These are phyloP conservation scores for Trematomus loennbergii DNA, from an alignment of 2,113 vertebrate species.

Conservation along the genomic window DNA sequence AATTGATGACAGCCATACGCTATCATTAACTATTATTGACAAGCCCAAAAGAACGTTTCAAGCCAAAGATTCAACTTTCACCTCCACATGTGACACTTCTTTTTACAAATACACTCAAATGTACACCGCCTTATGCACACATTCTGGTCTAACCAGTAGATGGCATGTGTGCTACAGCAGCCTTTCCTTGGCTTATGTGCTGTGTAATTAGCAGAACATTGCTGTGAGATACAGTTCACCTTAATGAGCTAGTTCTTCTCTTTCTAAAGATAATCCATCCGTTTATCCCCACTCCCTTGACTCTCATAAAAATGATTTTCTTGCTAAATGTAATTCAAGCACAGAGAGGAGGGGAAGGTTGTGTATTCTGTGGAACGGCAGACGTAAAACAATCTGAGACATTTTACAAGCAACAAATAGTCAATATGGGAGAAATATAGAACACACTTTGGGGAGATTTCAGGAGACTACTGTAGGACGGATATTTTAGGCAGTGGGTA, in stretches of 20 bases:
- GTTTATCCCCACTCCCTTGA: slow-evolving; percentile 82
- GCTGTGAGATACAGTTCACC: slow-evolving; percentile 78
- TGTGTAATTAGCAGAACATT: slow-evolving; percentile 79
- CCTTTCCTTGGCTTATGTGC: slow-evolving; percentile 59
- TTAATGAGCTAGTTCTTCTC: slow-evolving; percentile 81
- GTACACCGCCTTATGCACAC: background rate
- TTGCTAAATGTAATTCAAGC: slow-evolving; percentile 77
- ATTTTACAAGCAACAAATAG: slow-evolving; percentile 60
- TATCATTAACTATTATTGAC: background rate
- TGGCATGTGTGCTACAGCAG: slow-evolving; percentile 49
- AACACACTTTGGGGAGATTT: slow-evolving; percentile 44
- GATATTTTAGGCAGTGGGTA: slow-evolving; percentile 47
- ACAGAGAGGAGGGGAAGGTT: slow-evolving; percentile 45
- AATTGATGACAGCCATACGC: background rate
- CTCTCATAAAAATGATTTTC: slow-evolving; percentile 84
- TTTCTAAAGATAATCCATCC: slow-evolving; percentile 80
- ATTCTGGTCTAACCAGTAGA: slow-evolving; percentile 39
- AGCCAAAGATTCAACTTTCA: background rate
- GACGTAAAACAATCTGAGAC: slow-evolving; percentile 72
- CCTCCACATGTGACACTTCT: background rate
- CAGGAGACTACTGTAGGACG: slow-evolving; percentile 33
- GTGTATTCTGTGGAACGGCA: slow-evolving; percentile 26
- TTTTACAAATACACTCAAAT: background rate
- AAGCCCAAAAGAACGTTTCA: background rate
- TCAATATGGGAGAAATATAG: slow-evolving; percentile 59